A percentile compares a stretch with the other conserved stretches of the same genome.
phyloP scores from a whole-genome alignment of 2,888 invertebrate species.

The Stenodera caucasica region DNA sequence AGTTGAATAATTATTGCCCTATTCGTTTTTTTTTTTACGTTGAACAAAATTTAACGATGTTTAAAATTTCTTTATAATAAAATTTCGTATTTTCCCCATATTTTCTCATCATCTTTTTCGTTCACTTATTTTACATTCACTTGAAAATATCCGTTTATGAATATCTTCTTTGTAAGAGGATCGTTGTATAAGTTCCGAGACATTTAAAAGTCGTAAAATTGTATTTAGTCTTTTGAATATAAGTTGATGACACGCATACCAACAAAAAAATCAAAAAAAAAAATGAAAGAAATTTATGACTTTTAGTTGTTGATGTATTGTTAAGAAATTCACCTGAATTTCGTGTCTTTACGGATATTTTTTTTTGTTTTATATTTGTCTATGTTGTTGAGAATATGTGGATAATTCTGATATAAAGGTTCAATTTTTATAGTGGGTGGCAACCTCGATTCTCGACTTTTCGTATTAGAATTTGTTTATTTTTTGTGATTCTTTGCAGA shows the following conservation, averaged over 20 bases:
- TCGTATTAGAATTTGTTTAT: conserved; percentile 47
- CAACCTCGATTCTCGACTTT: conserved; percentile 8
- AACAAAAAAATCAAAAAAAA: background rate
- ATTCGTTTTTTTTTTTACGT: background rate
- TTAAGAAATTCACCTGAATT: conserved; percentile 33
- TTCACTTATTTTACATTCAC: conserved; percentile 33
- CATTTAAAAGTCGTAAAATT: conserved; percentile 42
- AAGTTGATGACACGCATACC: conserved; percentile 7
- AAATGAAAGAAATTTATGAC: conserved; percentile 23
- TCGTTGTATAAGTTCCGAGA: conserved; percentile 34
- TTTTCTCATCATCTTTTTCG: conserved; percentile 27
- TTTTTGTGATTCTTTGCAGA: conserved; percentile 47
- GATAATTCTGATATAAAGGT: background rate
- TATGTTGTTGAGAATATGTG: background rate
- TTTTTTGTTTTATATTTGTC: background rate
- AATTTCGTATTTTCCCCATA: conserved; percentile 33
- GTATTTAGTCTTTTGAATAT: conserved; percentile 42
- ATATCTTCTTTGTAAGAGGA: conserved; percentile 39
- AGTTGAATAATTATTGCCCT: conserved; percentile 34
- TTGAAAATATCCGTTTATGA: conserved; percentile 37
- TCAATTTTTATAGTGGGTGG: background rate
- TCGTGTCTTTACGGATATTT: conserved; percentile 25
- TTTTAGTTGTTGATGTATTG: conserved; percentile 30
- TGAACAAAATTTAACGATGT: conserved; percentile 35
- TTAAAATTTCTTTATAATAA: conserved; percentile 28